These are phyloP conservation scores for Hydraecia micacea DNA, from an alignment of 2,888 invertebrate species.

Conservation along the genomic window DNA sequence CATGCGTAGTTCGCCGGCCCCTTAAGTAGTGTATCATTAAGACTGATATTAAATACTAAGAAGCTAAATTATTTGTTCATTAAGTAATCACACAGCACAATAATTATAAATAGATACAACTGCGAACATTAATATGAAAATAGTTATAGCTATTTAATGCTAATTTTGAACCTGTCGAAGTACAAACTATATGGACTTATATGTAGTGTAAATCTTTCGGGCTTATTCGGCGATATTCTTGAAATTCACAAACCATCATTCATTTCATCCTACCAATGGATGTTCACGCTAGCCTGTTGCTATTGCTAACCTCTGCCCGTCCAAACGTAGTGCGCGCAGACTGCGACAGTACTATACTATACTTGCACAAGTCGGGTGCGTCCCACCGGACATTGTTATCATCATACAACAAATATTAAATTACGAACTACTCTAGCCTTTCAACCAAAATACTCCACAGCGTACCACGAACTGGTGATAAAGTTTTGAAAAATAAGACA, in stretches of 20 bases:
- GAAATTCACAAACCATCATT: slow-evolving; percentile 1
- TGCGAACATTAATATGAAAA: slow-evolving; percentile 52
- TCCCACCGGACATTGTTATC: not conserved
- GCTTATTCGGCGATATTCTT: not conserved
- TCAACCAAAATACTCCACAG: slow-evolving; percentile 29
- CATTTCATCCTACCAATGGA: not conserved
- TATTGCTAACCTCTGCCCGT: not conserved
- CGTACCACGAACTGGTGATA: slow-evolving; percentile 20
- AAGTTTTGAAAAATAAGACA: slow-evolving; percentile 49
- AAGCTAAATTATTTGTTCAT: slow-evolving; percentile 53
- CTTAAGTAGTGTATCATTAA: slow-evolving; percentile 27
- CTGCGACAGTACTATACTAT: not conserved
- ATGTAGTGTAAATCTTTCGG: slow-evolving; percentile 3
- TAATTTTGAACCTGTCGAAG: slow-evolving; percentile 32
- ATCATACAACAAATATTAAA: slow-evolving; percentile 17
- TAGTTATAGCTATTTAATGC: slow-evolving; percentile 33
- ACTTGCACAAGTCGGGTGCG: not conserved
- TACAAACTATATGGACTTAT: slow-evolving; percentile 10
- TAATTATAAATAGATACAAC: slow-evolving; percentile 36
- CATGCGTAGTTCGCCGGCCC: too few species aligned
- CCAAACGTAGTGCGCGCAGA: not conserved
- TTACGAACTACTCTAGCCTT: slow-evolving; percentile 26
- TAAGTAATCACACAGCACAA: slow-evolving; percentile 34
- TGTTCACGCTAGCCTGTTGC: not conserved
- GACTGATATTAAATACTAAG: slow-evolving; percentile 33